Percentiles rank a stretch among this genome's conserved stretches.
phyloP scores from a whole-genome alignment of 2,113 vertebrate species.

The Monopterus albus region DNA sequence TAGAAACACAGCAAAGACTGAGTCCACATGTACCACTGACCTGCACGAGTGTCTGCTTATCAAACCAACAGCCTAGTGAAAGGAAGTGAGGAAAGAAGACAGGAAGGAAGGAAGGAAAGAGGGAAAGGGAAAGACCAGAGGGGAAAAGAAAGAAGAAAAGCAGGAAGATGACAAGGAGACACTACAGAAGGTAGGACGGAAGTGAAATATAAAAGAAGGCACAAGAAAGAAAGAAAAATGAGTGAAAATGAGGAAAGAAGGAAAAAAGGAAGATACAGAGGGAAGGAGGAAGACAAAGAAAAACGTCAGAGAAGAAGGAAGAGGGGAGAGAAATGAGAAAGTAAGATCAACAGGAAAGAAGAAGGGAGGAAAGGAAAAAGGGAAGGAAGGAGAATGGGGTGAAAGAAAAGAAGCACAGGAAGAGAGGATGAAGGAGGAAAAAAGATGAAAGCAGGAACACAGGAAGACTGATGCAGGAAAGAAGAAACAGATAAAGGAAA shows the following conservation, averaged over 20 bases:
- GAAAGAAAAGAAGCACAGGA: background rate
- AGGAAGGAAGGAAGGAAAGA: background rate
- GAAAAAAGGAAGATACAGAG: background rate
- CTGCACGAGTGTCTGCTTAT: background rate
- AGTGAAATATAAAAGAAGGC: no score
- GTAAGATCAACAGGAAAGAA: no score
- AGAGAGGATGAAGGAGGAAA: no score
- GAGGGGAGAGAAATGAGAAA: no score
- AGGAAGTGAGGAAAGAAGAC: background rate
- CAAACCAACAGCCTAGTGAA: no score
- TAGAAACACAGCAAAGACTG: background rate
- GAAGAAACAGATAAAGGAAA: no score
- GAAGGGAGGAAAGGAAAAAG: background rate
- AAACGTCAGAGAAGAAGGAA: background rate
- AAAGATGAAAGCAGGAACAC: no score
- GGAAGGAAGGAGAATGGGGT: background rate
- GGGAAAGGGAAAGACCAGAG: background rate
- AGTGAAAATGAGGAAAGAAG: background rate
- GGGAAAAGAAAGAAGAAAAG: background rate
- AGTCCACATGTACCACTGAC: background rate
- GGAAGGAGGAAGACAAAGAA: background rate
- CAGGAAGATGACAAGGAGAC: background rate
- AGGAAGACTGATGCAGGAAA: no score
- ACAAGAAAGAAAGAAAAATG: background rate
- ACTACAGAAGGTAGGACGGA: no score